Evolutionary conservation across 2,888 invertebrate species (phyloP), one percentile per base, ranked within the genome.

Genomic region (Macropis europaea): DNA sequence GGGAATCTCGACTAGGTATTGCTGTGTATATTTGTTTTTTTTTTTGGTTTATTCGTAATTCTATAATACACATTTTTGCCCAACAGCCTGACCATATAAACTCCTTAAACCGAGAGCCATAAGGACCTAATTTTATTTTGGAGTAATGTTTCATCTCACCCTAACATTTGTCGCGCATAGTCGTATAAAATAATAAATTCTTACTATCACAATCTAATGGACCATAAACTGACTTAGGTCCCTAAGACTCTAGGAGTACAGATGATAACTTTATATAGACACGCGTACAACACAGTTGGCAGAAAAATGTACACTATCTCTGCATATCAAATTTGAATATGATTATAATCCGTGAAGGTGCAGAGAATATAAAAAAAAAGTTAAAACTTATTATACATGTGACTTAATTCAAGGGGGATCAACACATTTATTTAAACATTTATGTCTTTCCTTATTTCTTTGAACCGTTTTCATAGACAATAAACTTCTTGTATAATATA

Each of bases 1-100:
- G 80, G 87, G 87, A 85, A 85, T 86, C 87, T 87, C 86, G 83
- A 85, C 79, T 85, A 83, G 86, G 86, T 82, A 77, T 81, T 73
- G 68, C 82, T 60, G 32, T 78, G 81, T 79, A 74, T 77, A 76
- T 73, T 68, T 78, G 73, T 69, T 60, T 77, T 62, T 73, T 53
- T 62, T 54, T 77, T 78, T n/a, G n/a, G 69, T 69, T 84, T 86
- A 82, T 85, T 85, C 75, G 56, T 83, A 73, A 81, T 80, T 75
- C 69, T 81, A 79, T 81, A 75, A 64, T 81, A 86, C 77, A 87
- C 86, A 87, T 84, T 77, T 84, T 84, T 85, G 74, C 83, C 87
- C 77, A 82, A 83, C 76, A 85, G 70, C 62, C 84, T 83, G 80
- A 61, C 76, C 73, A 67, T 60, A 77, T 74, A 79, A 82, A 73